Base-by-base conservation (phyloP, 2,797 vertebrate species). In the Lophotriccus pileatus region DNA sequence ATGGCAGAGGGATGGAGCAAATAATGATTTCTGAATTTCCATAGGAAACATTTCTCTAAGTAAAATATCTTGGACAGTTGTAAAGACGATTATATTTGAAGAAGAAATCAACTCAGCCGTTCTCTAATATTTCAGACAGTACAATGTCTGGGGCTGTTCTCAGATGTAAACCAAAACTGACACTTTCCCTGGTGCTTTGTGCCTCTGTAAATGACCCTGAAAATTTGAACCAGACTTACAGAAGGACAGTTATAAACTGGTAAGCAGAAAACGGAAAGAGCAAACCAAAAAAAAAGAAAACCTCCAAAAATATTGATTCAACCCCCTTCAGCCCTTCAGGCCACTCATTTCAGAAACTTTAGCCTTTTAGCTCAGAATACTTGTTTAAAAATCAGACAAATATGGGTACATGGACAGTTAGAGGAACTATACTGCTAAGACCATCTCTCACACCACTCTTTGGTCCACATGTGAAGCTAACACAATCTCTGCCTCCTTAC, bases 101-200 rank as follows among this genome's bases (percentile, higher is more conserved):
- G 44, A 89, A 80, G 46, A 87, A 84, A 79, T 59, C 64, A 92
- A 73, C 9, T 82, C 59, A 93, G 46, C 12, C 4, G 0, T 89
- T 76, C 72, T 52, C 30, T 76, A 83, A 69, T 84, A 87, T 67
- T 94, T 89, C 50, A 82, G 78, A 85, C 19, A 70, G 43, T 34
- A 52, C n/a, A 59, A 53, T 36, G 67, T 79, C 63, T 69, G 46
- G 28, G 47, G 69, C 62, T 78, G n/a, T 86, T 80, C 56, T 93
- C 43, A 81, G 56, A 90, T 72, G 23, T 58, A 92, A 95, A 95
- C 37, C 49, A 84, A 94, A 86, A 55, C 41, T 55, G 66, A 90
- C 52, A 53, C 36, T 76, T 78, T 47, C n/a, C n/a, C 44, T 64
- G 21, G 47, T 89, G 34, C 46, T 67, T 46, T 13, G 41, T 52